Base-by-base conservation (phyloP, 2,113 vertebrate species). In the Entomyzon cyanotis region DNA sequence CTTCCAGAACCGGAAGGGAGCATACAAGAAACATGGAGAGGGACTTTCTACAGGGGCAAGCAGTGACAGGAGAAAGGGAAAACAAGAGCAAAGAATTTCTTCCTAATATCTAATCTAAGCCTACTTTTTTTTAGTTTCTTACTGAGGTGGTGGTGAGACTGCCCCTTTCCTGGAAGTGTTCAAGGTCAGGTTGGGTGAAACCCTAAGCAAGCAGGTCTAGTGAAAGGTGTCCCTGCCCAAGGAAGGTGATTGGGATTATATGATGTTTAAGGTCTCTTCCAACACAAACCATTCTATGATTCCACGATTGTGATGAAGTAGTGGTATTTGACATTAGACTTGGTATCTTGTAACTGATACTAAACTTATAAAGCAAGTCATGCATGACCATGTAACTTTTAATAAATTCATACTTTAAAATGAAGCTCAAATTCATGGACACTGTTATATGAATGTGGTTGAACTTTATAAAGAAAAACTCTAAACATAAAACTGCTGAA, bases 21-120 rank as follows among this genome's bases (percentile, higher is more conserved):
- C 20, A 27, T 47, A 19, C 22, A 68, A 3, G 18, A 58, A 58
- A 39, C 28, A 47, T 19, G 23, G n/a, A 47, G n/a, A 55, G 27
- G 10, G 23, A 55, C 23, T 47, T 64, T 39, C 56, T n/a, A 20
- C 5, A 39, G 44, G 12, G 18, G 5, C 6, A 39, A 22, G 13
- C 25, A 50, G 13, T 42, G 30, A 58, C 7, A 49, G 31, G 25
- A 67, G 13, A 31, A 58, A 25, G 52, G 56, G 4, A 21, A 47
- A 55, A 55, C 11, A 28, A 0, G 0, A 7, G 17, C 22, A 46
- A 63, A 33, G 15, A 33, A 15, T 53, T 55, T 55, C 22, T 55
- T 63, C 49, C 47, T 22, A 63, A 21, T 44, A 62, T 46, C 39
- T 46, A 53, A 63, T 18, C 22, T 46, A 84, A 53, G 53, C 7